Percentiles rank a stretch among this genome's conserved stretches.
phyloP scores from a whole-genome alignment of 2,113 vertebrate species.

The Cyphomyrus discorhynchus region DNA sequence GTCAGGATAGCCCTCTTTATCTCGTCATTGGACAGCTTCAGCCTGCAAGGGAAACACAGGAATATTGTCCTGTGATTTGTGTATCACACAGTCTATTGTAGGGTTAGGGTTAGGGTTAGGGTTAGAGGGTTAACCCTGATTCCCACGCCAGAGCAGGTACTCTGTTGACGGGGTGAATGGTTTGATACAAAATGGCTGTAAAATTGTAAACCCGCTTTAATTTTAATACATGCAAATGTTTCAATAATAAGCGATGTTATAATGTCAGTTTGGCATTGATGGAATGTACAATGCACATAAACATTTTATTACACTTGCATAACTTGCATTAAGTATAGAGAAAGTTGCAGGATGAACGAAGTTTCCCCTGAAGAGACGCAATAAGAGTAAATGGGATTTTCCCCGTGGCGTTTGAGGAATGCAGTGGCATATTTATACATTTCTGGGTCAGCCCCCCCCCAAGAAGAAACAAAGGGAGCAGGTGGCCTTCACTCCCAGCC shows the following conservation, averaged over 20 bases:
- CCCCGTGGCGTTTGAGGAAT: background rate
- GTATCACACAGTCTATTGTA: background rate
- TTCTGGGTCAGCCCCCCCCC: background rate
- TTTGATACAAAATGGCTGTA: background rate
- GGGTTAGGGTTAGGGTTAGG: too few species aligned
- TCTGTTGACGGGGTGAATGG: background rate
- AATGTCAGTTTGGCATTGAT: background rate
- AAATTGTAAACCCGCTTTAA: background rate
- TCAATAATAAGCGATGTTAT: background rate
- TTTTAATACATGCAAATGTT: background rate
- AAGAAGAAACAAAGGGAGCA: background rate
- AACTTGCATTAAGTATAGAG: background rate
- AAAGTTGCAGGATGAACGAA: background rate
- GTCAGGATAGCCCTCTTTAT: constrained; percentile 94
- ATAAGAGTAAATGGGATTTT: background rate
- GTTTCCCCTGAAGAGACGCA: background rate
- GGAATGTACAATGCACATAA: background rate
- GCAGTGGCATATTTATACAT: background rate
- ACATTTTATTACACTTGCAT: background rate
- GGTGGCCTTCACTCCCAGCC: background rate
- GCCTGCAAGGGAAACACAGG: constrained; percentile 53
- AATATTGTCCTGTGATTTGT: background rate
- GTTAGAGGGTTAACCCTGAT: background rate
- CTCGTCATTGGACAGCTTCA: constrained; percentile 95
- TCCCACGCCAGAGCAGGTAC: background rate